These are phyloP conservation scores for Pachliopta kotzebuea DNA, from an alignment of 2,888 invertebrate genomes.

Conservation along the genomic window DNA sequence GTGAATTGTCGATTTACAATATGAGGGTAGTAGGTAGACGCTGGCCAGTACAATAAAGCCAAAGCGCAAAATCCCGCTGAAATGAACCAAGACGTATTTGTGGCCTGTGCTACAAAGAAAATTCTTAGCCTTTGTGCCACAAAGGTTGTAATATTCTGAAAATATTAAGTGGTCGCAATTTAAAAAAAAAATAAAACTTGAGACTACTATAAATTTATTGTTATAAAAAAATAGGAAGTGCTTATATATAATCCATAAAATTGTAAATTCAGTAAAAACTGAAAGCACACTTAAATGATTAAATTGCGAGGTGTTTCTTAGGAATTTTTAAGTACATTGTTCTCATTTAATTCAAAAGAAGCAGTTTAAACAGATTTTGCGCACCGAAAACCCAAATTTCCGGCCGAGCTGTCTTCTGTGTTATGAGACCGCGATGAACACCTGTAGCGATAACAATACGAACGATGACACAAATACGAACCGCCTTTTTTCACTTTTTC, in stretches of 20 bases:
- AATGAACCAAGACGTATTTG: too few relatives aligned
- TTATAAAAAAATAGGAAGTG: conserved; percentile 6
- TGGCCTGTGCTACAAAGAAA: too few relatives aligned
- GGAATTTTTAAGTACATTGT: conserved; percentile 28
- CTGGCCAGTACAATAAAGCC: too few relatives aligned
- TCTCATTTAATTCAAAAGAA: background rate
- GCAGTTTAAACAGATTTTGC: conserved; percentile 72
- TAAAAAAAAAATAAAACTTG: background rate
- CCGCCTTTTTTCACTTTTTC: conserved; percentile 98
- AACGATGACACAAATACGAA: conserved; percentile 94
- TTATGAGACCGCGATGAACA: conserved; percentile 97
- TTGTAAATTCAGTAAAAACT: conserved; percentile 5
- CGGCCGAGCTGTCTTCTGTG: conserved; percentile 95
- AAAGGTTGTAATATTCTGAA: too few relatives aligned
- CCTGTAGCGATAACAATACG: conserved; percentile 95
- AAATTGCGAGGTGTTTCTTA: conserved; percentile 27
- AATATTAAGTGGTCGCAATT: background rate
- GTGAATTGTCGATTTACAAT: too few relatives aligned
- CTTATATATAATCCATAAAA: conserved; percentile 15
- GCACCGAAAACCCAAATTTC: conserved; percentile 97
- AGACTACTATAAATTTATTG: background rate
- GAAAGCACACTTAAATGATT: conserved; percentile 9
- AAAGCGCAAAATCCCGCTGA: too few relatives aligned
- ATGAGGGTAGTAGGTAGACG: too few relatives aligned
- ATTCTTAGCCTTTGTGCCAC: too few relatives aligned